Evolutionary conservation across 2,113 vertebrate genomes (phyloP), one percentile per base, ranked within the genome.

Genomic region (Urocynchramus pylzowi): DNA sequence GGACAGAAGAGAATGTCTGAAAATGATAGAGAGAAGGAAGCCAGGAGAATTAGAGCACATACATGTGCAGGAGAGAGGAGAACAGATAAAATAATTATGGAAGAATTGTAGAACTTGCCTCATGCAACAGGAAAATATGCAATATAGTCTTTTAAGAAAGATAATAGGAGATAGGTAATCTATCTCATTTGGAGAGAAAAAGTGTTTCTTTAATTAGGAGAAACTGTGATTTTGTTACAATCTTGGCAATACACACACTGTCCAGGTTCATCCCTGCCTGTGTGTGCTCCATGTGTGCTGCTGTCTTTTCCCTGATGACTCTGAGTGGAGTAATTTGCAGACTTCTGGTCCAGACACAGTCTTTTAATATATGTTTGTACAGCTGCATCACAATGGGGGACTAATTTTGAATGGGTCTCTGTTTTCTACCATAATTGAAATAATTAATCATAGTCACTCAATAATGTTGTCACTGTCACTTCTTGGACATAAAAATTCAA

Each of bases 331-430:
- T 47, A 61, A 81, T 70, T 73, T 49, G 50, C 75, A 94, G 67
- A 77, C 27, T 52, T 90, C 73, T 80, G 23, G 54, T 87, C 44
- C 50, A 47, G 68, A 78, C 33, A 44, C 13, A 47, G 19, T 73
- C 54, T 77, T 94, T 67, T 42, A 74, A n/a, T 70, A 11, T 19
- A 30, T 49, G 15, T 84, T 92, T 93, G 71, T 67, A 80, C 76
- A 93, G 71, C 77, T 75, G 56, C 56, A 84, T 76, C 57, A 90
- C 49, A 90, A 69, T 4, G 4, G 59, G 31, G 56, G 45, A 59
- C 56, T 89, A 56, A 75, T 90, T 81, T 94, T 97, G 73, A 93
- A 92, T 16, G 24, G 45, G 63, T 61, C 60, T 89, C 60, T 93
- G 47, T 82, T 93, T 96, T 87, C 52, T 89, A 53, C 26, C 3